These are phyloP conservation scores for Tonatia bakeri DNA, from an alignment of 2,113 vertebrate genomes.

Conservation along the genomic window DNA sequence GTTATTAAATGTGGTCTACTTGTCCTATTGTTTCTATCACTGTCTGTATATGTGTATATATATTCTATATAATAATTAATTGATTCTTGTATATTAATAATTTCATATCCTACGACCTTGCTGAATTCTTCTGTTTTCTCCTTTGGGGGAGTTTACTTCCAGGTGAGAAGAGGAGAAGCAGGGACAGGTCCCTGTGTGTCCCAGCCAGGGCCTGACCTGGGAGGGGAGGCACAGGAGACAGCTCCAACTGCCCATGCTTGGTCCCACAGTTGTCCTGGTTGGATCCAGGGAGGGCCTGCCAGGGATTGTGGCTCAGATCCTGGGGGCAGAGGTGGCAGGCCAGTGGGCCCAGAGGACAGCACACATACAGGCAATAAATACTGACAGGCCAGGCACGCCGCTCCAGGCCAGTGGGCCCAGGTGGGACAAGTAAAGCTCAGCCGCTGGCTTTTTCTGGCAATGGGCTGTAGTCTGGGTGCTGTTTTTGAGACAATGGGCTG, in stretches of 20 bases:
- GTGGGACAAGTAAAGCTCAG: conserved; percentile 75
- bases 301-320: conserved; percentile 29
- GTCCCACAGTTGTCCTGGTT: conserved; percentile 76
- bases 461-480: neutral
- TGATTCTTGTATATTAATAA: neutral
- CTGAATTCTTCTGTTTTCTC: neutral
- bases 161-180: conserved; percentile 82
- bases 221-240: conserved; percentile 65
- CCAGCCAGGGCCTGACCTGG: conserved; percentile 29
- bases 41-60: neutral
- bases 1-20: neutral
- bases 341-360: conserved; percentile 42
- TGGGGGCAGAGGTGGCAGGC: conserved; percentile 29
- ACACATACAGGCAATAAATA: conserved; percentile 81
- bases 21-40: neutral
- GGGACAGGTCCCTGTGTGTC: conserved; percentile 75
- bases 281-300: conserved; percentile 45
- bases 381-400: conserved; percentile 78
- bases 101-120: neutral
- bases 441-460: conserved; percentile 58
- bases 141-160: conserved; percentile 83
- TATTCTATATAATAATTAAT: neutral
- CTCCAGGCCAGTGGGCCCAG: conserved; percentile 71
- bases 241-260: conserved; percentile 78
- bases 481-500: neutral